These are phyloP conservation scores for Drepana falcataria DNA, from an alignment of 2,888 invertebrate species.

Conservation along the genomic window DNA sequence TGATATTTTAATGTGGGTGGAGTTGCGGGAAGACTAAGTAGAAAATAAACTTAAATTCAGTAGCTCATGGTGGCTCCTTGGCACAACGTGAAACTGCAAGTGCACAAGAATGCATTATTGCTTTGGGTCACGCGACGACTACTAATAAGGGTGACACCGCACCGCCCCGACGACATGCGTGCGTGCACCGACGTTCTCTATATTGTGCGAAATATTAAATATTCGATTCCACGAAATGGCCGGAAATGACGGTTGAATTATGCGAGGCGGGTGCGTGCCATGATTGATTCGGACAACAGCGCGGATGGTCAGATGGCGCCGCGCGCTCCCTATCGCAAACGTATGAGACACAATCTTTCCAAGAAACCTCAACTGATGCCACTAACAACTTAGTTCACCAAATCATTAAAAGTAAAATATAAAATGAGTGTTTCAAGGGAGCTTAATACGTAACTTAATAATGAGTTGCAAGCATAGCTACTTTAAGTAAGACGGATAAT, in stretches of 20 bases:
- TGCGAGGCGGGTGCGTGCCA: slow-evolving; percentile 62
- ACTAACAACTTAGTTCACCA: slow-evolving; percentile 24
- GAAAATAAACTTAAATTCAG: slow-evolving; percentile 63
- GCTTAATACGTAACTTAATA: no score
- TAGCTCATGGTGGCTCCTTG: slow-evolving; percentile 64
- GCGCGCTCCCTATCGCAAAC: slow-evolving; percentile 41
- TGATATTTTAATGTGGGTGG: not conserved
- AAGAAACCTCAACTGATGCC: slow-evolving; percentile 26
- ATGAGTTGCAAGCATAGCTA: no score
- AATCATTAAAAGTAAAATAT: slow-evolving; percentile 24
- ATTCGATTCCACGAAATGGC: slow-evolving; percentile 63
- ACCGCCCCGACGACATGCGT: slow-evolving; percentile 24
- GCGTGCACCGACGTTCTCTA: slow-evolving; percentile 46
- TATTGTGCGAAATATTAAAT: slow-evolving; percentile 58
- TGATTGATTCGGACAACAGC: slow-evolving; percentile 62
- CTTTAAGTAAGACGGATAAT: no score
- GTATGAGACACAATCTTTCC: slow-evolving; percentile 50
- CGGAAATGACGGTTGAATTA: slow-evolving; percentile 70
- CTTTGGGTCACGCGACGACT: slow-evolving; percentile 59
- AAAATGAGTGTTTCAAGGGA: slow-evolving; percentile 19
- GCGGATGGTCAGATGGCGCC: slow-evolving; percentile 22
- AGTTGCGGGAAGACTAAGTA: slow-evolving; percentile 12
- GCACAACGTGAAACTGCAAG: slow-evolving; percentile 74
- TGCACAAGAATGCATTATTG: slow-evolving; percentile 75
- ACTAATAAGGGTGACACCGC: slow-evolving; percentile 47